Percentiles rank a stretch among this genome's conserved stretches.
Evolutionary conservation across 2,888 invertebrate genomes (phyloP).

Genomic region (Acanthococcus lagerstroemiae): DNA sequence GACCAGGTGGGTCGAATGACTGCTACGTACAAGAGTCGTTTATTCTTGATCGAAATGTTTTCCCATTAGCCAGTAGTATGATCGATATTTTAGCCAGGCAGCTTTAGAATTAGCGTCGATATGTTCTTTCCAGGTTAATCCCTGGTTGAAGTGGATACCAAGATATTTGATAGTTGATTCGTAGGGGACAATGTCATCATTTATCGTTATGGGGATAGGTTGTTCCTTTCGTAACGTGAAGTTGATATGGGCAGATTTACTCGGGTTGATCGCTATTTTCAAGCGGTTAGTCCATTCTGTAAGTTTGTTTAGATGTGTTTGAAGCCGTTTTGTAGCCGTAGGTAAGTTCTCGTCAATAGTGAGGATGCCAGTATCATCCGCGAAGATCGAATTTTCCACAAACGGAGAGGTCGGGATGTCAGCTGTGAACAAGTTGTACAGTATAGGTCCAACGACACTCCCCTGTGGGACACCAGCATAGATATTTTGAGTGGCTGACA

Average conservation of each 20-base stretch:
- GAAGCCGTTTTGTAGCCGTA: neutral
- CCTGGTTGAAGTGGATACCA: neutral
- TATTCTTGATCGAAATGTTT: neutral
- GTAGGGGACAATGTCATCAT: neutral
- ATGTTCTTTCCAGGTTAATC: too few relatives aligned
- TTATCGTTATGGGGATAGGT: neutral
- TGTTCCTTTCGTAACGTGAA: neutral
- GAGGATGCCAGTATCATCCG: too few relatives aligned
- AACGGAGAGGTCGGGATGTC: neutral
- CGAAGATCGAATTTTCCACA: neutral
- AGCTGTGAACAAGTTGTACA: too few relatives aligned
- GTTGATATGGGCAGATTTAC: neutral
- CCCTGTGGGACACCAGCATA: neutral
- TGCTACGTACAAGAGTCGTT: neutral
- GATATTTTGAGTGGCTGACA: neutral
- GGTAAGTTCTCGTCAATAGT: neutral
- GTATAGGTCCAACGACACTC: neutral
- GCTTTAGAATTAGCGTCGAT: neutral
- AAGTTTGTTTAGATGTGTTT: neutral
- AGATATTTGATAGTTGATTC: neutral
- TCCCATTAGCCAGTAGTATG: neutral
- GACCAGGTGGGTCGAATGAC: neutral
- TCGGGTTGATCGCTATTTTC: neutral
- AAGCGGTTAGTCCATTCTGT: neutral
- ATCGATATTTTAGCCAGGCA: neutral